Evolutionary conservation across 2,888 invertebrate genomes (phyloP).

Genomic region (Sinhomidia bicolor): DNA sequence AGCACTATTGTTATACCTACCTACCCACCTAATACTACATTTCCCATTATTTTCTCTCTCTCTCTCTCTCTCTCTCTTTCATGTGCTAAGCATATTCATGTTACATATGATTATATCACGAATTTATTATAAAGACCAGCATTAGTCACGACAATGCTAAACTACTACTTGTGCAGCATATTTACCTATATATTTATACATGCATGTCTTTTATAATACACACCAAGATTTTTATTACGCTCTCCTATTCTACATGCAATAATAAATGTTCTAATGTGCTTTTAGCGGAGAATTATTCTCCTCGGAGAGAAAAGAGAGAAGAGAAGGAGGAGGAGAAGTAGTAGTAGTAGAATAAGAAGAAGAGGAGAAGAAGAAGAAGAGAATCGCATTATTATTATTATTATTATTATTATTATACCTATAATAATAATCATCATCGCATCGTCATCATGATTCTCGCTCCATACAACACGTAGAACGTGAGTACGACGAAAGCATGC

Average conservation of each 20-base stretch:
- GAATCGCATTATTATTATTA: too few relatives aligned
- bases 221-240: background rate
- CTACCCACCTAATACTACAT: background rate
- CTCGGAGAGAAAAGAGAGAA: background rate
- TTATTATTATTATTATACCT: conserved; percentile 29
- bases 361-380: background rate
- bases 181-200: too few relatives aligned
- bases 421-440: conserved; percentile 20
- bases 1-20: too few relatives aligned
- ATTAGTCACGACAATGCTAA: too few relatives aligned
- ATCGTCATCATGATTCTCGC: background rate
- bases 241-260: conserved; percentile 5
- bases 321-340: background rate
- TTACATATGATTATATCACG: background rate
- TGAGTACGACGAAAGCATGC: conserved; percentile 16
- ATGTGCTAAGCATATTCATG: background rate
- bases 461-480: background rate
- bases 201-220: too few relatives aligned
- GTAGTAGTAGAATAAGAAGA: background rate
- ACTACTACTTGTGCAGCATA: too few relatives aligned
- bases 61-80: background rate
- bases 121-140: background rate
- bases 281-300: conserved; percentile 35
- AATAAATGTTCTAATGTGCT: conserved; percentile 38
- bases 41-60: background rate